Evolutionary conservation across 2,888 invertebrate genomes (phyloP).

Genomic region (Hyppa rectilinea): DNA sequence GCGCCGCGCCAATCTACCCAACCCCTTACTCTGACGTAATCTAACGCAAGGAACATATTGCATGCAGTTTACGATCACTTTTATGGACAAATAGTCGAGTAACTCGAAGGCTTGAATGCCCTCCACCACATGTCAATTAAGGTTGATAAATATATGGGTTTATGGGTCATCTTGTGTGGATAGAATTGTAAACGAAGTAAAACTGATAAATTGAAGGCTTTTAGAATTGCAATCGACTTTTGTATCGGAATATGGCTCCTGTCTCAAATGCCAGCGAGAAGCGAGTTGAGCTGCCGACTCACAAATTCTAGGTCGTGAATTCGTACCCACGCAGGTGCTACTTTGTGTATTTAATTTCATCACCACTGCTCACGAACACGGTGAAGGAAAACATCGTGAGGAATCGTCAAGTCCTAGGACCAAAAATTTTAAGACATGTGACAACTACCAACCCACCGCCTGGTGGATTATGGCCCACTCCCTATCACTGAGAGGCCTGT

Average conservation of each 20-base stretch:
- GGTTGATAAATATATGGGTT: constrained; percentile 58
- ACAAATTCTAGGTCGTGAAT: too few species aligned
- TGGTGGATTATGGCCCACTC: too few species aligned
- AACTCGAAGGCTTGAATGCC: constrained; percentile 47
- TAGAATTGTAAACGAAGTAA: constrained; percentile 42
- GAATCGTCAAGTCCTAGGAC: too few species aligned
- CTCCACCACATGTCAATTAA: constrained; percentile 54
- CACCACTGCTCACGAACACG: too few species aligned
- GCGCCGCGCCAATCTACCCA: constrained; percentile 34
- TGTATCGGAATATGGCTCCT: constrained; percentile 9
- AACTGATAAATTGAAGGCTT: not conserved
- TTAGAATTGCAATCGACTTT: constrained; percentile 7
- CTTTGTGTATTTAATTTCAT: too few species aligned
- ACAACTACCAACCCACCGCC: too few species aligned
- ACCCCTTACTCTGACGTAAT: constrained; percentile 52
- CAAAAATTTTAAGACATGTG: too few species aligned
- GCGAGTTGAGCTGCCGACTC: too few species aligned
- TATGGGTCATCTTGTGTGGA: constrained; percentile 49
- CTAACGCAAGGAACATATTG: constrained; percentile 52
- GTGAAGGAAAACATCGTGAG: too few species aligned
- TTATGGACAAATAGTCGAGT: constrained; percentile 56
- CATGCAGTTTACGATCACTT: constrained; percentile 61
- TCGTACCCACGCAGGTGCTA: too few species aligned
- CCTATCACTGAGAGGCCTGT: too few species aligned
- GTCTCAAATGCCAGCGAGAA: too few species aligned